Evolutionary conservation across 2,797 vertebrate species (phyloP).

Genomic region (Synaphobranchus kaupii): DNA sequence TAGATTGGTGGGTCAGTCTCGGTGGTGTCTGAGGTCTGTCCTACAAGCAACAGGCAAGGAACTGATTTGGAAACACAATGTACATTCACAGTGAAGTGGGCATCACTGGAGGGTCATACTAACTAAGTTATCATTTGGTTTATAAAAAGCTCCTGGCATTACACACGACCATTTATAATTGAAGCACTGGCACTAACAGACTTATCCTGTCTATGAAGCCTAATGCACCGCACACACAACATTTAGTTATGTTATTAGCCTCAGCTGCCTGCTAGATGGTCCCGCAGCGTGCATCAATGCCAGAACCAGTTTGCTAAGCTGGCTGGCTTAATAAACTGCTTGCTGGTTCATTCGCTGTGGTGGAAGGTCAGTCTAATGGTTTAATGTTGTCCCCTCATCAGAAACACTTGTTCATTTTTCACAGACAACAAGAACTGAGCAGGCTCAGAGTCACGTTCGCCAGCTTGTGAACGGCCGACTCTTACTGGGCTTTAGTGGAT

Average conservation of each 20-base stretch:
- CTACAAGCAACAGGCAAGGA: background rate
- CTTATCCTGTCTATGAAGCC: conserved; percentile 13
- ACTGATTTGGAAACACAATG: background rate
- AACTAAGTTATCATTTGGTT: background rate
- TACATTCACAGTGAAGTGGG: background rate
- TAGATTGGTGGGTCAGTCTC: no score
- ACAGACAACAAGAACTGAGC: background rate
- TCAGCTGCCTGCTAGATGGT: conserved; percentile 37
- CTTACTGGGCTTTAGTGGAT: conserved; percentile 64
- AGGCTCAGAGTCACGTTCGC: conserved; percentile 41
- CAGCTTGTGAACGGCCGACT: conserved; percentile 45
- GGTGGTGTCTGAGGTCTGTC: background rate
- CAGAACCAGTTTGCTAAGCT: background rate
- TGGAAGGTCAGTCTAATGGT: background rate
- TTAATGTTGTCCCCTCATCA: background rate
- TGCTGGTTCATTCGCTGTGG: background rate
- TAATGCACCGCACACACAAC: conserved; percentile 19
- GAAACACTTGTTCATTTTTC: conserved; percentile 4
- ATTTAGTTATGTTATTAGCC: conserved; percentile 21
- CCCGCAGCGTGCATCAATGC: conserved; percentile 22
- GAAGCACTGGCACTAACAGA: background rate
- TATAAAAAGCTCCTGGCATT: conserved; percentile 18
- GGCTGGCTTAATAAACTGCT: background rate
- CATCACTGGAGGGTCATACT: background rate
- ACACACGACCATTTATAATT: conserved; percentile 1